Evolutionary conservation across 2,797 vertebrate genomes (phyloP).

Genomic region (Aeoliscus strigatus): DNA sequence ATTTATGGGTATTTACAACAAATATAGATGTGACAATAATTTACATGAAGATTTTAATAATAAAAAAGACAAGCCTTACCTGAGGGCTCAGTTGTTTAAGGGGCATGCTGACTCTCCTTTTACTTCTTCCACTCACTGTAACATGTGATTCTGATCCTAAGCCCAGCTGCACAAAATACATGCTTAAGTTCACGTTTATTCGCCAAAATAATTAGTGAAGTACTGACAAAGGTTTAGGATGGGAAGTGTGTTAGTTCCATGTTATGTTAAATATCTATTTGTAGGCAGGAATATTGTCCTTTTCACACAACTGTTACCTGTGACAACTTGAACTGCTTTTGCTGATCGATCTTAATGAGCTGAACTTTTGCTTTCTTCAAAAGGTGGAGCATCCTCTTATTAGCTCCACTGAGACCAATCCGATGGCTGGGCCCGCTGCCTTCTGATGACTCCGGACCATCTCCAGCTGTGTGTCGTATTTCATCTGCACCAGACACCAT

Average conservation of each 20-base stretch:
- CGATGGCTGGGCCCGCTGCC: conserved; percentile 53
- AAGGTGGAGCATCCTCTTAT: conserved; percentile 88
- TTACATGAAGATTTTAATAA: neutral
- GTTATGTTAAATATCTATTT: no score
- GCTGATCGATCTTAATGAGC: conserved; percentile 91
- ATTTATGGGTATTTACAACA: conserved; percentile 1
- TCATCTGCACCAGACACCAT: conserved; percentile 29
- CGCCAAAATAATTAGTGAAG: no score
- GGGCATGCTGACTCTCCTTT: conserved; percentile 37
- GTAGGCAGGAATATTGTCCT: no score
- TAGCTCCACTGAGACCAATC: conserved; percentile 78
- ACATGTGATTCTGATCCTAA: conserved; percentile 45
- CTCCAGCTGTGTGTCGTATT: conserved; percentile 3
- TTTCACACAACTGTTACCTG: conserved; percentile 78
- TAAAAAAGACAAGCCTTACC: conserved; percentile 42
- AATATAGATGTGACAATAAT: neutral
- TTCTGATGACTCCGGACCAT: conserved; percentile 34
- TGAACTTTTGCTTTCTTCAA: conserved; percentile 91
- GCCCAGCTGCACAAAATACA: conserved; percentile 40
- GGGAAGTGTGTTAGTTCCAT: no score
- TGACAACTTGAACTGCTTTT: conserved; percentile 78
- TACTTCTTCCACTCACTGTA: conserved; percentile 50
- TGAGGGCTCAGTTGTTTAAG: conserved; percentile 51
- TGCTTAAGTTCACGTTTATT: neutral
- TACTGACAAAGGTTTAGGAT: no score